Percentiles rank a stretch among this genome's conserved stretches.
phyloP scores from a whole-genome alignment of 2,113 vertebrate species.

The Rhineura floridana region DNA sequence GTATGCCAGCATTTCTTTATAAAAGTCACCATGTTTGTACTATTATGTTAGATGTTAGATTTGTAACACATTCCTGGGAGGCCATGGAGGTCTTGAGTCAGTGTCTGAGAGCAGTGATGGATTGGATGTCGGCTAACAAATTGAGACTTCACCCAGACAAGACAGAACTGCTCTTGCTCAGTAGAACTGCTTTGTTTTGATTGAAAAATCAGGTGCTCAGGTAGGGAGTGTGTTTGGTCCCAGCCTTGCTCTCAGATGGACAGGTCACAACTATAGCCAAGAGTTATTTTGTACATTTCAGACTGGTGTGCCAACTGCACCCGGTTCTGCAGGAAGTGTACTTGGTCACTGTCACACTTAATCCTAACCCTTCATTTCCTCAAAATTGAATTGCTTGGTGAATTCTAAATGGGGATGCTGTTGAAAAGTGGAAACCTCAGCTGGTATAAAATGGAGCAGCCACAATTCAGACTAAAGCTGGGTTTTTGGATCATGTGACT shows the following conservation, averaged over 20 bases:
- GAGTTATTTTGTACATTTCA: too few species aligned
- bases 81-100: neutral
- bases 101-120: neutral
- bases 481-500: neutral
- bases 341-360: accelerated
- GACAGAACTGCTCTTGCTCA: neutral
- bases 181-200: neutral
- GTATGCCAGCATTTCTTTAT: neutral
- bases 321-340: too few species aligned
- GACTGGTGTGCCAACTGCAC: too few species aligned
- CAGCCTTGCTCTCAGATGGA: neutral
- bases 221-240: neutral
- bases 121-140: neutral
- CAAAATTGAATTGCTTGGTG: too few species aligned
- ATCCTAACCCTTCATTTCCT: too few species aligned
- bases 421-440: neutral
- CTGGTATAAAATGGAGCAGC: neutral
- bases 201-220: neutral
- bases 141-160: neutral
- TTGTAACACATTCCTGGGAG: neutral
- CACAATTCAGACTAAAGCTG: neutral
- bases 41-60: conserved; percentile 16
- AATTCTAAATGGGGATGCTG: too few species aligned
- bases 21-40: conserved; percentile 25
- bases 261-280: neutral